Evolutionary conservation across 2,888 invertebrate genomes (phyloP).

Genomic region (Mythimna impura): DNA sequence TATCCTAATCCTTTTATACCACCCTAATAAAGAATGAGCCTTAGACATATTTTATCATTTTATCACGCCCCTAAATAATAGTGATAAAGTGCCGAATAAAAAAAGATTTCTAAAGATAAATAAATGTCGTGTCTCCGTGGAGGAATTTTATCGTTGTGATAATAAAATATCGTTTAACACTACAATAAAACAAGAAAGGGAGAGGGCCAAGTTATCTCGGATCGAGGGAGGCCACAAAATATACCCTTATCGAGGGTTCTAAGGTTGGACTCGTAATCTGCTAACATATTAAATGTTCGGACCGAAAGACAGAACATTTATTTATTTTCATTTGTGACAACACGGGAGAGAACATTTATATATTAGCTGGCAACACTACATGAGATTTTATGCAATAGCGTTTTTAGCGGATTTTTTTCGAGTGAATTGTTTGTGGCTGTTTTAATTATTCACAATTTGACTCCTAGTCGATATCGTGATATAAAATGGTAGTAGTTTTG

Average conservation of each 20-base stretch:
- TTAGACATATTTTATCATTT: conserved; percentile 73
- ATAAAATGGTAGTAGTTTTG: too few species aligned
- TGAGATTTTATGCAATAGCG: not conserved
- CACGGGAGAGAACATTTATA: not conserved
- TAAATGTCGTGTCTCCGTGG: conserved; percentile 70
- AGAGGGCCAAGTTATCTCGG: conserved; percentile 74
- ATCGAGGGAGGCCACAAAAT: conserved; percentile 73
- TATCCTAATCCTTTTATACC: conserved; percentile 60
- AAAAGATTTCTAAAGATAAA: conserved; percentile 84
- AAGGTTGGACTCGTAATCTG: conserved; percentile 59
- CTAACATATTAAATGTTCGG: conserved; percentile 58
- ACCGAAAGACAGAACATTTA: conserved; percentile 42
- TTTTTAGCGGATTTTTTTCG: too few species aligned
- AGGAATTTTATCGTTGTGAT: conserved; percentile 82
- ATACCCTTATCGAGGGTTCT: conserved; percentile 69
- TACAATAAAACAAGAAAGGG: conserved; percentile 77
- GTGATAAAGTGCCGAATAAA: conserved; percentile 86
- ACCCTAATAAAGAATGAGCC: conserved; percentile 63
- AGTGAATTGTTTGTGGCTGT: too few species aligned
- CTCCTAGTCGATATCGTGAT: too few species aligned
- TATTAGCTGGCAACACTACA: not conserved
- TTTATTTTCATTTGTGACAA: conserved; percentile 31
- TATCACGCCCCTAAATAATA: conserved; percentile 85
- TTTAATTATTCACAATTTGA: too few species aligned
- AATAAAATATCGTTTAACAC: conserved; percentile 87